Percentiles rank a stretch among this genome's conserved stretches.
Conservation (phyloP, 2,113 vertebrate genomes). For the Thinocorus orbignyianus region DNA sequence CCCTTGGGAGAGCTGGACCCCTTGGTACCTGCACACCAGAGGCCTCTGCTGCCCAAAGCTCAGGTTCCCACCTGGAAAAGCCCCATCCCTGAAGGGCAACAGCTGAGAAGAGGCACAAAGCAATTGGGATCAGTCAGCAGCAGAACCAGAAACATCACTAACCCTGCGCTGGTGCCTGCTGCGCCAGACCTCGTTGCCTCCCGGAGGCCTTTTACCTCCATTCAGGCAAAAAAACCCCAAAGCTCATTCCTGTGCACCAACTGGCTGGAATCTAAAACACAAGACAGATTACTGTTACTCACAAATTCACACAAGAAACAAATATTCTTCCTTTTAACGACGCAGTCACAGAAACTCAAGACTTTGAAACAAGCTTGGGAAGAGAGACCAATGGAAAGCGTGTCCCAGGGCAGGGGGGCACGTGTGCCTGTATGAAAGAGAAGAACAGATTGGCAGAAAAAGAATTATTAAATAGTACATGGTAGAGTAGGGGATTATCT, state of each 20-base stretch:
- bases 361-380: neutral
- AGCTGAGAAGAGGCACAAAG: neutral
- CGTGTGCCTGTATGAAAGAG: neutral
- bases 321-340: neutral
- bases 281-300: neutral
- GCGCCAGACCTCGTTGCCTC: neutral
- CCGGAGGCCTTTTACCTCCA: neutral
- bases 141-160: neutral
- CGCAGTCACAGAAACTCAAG: neutral
- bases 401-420: neutral
- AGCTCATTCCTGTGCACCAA: neutral
- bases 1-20: neutral
- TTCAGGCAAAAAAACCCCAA: neutral
- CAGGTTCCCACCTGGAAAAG: neutral
- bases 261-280: neutral
- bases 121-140: neutral
- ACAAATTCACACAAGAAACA: neutral
- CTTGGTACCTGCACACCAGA: neutral
- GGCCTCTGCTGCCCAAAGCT: neutral
- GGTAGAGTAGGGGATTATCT: slow-evolving; percentile 49
- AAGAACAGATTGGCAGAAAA: slow-evolving; percentile 11
- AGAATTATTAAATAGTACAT: slow-evolving; percentile 20
- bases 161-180: too few relatives aligned
- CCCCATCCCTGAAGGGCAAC: neutral
- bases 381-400: accelerated